Base-by-base conservation (phyloP, 2,888 invertebrate species). In the Lypha dubia region DNA sequence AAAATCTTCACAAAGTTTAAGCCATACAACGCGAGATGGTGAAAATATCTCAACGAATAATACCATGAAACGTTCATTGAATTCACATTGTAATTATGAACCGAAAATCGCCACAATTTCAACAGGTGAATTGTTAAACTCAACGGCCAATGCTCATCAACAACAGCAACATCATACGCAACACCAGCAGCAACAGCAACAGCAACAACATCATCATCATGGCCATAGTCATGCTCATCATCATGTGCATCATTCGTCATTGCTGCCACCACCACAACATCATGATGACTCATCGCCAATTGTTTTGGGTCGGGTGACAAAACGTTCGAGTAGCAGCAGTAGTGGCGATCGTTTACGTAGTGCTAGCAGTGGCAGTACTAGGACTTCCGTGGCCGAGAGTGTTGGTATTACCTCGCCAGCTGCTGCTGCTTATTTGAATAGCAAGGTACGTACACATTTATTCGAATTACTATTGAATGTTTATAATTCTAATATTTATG, bases 41-140 rank as follows among this genome's bases (percentile, higher is more conserved):
- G 70, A 86, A 75, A 84, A 51, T 60, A 58, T 62, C n/a, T 79
- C 75, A 7, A 32, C 77, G n/a, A 84, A 74, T 70, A 84, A 68
- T 58, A 81, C 77, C n/a, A 88, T 89, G 73, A 90, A 91, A 56
- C 86, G 88, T 60, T 83, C 88, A 1, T 83, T 80, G 41, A 80
- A 85, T 17, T 44, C 85, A 1, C 87, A 88, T 24, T 90, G 90
- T 70, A 88, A 88, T 22, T 88, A 91, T 82, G 91, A 91, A 62
- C 86, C 89, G 0, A 92, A 92, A 87, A 92, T 92, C 60, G 88
- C 92, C 2, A 92, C 92, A 28, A 92, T 92, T 75, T 92, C 92
- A 3, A 92, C 77, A 22, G 81, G 81, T 49, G 84, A 84, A 70
- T 17, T 84, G 28, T 77, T 73, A 20, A 84, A 68, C 49, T 22